Base-by-base conservation (phyloP, 2,888 invertebrate genomes). In the Pandemis heparana region DNA sequence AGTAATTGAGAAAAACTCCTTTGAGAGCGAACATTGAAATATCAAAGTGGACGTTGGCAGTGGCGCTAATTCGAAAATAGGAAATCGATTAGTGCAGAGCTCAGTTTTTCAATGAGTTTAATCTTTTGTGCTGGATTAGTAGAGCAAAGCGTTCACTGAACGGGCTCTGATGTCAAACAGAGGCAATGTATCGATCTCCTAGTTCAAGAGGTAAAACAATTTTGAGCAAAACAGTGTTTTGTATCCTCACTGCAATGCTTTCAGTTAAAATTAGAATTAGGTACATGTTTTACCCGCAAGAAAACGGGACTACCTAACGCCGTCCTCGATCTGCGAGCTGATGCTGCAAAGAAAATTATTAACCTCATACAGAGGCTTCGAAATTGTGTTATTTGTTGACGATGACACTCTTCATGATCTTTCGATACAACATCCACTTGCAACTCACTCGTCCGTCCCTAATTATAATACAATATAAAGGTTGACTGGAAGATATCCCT, bases 21-120 rank as follows among this genome's bases (percentile, higher is more conserved):
- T 56, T 67, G 38, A 73, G 38, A 68, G 56, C 4, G 46, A 63
- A 63, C 41, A 51, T 32, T 71, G 39, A 53, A 68, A 59, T 73
- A 56, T 73, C 67, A 59, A 72, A 72, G 72, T 46, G 39, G 56
- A 63, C 56, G 61, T 72, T 61, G 51, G 14, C 46, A 63, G 53
- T 41, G 60, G 53, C 63, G 38, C 53, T 73, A 67, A 72, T 68
- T 67, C 53, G 38, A 62, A 62, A 66, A 62, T 61, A 73, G 39
- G 39, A 63, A 68, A 63, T 39, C 72, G 62, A 73, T 73, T 63
- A 68, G 63, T 39, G 72, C 62, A 48, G 68, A 67, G 72, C 68
- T 68, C 46, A 68, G 67, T 63, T 68, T 63, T 38, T 46, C 46
- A 68, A 59, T 63, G 43, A 68, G 56, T 63, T 68, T 18, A 56